These are phyloP conservation scores for Sebastes aleutianus DNA, from an alignment of 2,797 vertebrate species.

Conservation along the genomic window DNA sequence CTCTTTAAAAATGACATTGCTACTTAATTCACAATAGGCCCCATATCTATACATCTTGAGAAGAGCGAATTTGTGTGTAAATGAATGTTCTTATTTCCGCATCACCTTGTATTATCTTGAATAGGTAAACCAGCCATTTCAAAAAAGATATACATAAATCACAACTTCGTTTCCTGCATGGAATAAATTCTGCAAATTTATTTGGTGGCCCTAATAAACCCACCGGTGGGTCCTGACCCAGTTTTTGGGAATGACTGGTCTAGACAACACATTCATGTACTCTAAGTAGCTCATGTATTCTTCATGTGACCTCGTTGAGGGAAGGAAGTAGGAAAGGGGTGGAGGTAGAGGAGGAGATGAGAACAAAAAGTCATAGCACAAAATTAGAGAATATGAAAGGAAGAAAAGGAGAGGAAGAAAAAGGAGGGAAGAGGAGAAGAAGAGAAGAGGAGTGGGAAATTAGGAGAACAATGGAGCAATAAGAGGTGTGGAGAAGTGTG, in stretches of 20 bases:
- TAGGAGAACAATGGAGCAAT: constrained; percentile 25
- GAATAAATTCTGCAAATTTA: too few species aligned
- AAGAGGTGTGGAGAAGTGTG: constrained; percentile 33
- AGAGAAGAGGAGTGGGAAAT: background rate
- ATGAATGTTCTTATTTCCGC: too few species aligned
- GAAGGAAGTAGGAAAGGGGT: background rate
- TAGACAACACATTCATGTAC: constrained; percentile 4
- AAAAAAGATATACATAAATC: too few species aligned
- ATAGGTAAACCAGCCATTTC: too few species aligned
- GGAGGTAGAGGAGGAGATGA: background rate
- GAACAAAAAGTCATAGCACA: background rate
- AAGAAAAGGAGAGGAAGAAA: background rate
- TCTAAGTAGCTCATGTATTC: constrained; percentile 21
- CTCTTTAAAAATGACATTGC: too few species aligned
- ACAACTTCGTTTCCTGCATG: fast-evolving
- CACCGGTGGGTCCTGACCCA: too few species aligned
- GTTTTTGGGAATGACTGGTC: background rate
- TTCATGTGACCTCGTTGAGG: constrained; percentile 18
- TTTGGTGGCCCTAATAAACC: too few species aligned
- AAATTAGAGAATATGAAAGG: background rate
- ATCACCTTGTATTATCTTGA: too few species aligned
- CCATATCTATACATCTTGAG: too few species aligned
- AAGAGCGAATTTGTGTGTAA: too few species aligned
- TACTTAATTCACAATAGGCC: too few species aligned
- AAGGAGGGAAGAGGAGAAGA: background rate